Evolutionary conservation across 2,797 vertebrate genomes (phyloP).

Genomic region (Sebastiscus tertius): DNA sequence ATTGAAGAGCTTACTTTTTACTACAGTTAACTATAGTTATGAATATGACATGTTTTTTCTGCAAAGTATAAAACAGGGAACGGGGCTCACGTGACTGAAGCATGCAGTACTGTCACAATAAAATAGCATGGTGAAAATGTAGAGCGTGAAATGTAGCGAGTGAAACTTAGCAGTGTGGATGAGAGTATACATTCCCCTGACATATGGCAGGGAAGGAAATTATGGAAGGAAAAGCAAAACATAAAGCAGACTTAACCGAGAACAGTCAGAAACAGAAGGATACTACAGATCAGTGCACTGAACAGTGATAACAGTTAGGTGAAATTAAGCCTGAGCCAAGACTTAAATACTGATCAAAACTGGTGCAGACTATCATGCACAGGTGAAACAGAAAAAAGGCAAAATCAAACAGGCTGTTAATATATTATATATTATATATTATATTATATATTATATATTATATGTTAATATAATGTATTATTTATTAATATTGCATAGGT

Average conservation of each 20-base stretch:
- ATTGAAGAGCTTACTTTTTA: slow-evolving; percentile 4
- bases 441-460: too few species aligned
- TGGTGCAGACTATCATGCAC: neutral
- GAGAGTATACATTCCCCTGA: neutral
- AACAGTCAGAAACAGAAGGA: neutral
- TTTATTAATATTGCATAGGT: too few species aligned
- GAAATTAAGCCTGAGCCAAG: neutral
- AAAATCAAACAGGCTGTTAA: neutral
- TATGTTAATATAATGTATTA: too few species aligned
- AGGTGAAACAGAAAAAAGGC: neutral
- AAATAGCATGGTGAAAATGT: neutral
- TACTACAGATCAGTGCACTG: neutral
- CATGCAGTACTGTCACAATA: neutral
- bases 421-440: too few species aligned
- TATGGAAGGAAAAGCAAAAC: neutral
- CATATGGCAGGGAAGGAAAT: neutral
- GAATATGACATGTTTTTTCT: neutral
- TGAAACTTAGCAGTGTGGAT: neutral
- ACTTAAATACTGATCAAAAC: neutral
- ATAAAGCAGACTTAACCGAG: neutral
- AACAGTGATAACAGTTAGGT: neutral
- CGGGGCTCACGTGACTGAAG: neutral
- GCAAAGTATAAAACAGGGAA: neutral
- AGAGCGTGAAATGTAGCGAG: too few species aligned
- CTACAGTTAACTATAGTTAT: neutral